phyloP scores from a whole-genome alignment of 2,888 invertebrate genomes.

The Aproaerema taeniolella region DNA sequence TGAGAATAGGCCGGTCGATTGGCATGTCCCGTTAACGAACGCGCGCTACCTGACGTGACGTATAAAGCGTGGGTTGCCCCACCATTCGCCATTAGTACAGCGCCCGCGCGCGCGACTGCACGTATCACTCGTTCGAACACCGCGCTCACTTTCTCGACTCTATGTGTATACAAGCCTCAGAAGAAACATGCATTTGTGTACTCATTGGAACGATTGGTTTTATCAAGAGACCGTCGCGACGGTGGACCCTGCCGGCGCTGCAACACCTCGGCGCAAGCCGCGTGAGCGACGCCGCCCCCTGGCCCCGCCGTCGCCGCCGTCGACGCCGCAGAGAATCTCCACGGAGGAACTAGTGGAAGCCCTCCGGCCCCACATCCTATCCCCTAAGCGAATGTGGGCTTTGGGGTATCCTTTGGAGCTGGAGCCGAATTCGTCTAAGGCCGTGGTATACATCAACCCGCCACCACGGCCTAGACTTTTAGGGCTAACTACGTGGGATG shows the following conservation, averaged over 20 bases:
- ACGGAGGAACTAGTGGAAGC: slow-evolving; percentile 76
- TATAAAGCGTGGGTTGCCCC: slow-evolving; percentile 73
- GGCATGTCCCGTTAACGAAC: slow-evolving; percentile 70
- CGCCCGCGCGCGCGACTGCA: slow-evolving; percentile 73
- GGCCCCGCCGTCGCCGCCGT: slow-evolving; percentile 64
- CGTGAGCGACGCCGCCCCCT: slow-evolving; percentile 61
- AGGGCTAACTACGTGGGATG: slow-evolving; percentile 72
- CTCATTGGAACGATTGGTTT: slow-evolving; percentile 67
- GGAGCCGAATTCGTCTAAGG: slow-evolving; percentile 76
- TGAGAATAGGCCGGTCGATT: slow-evolving; percentile 73
- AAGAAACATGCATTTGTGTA: slow-evolving; percentile 69
- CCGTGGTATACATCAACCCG: slow-evolving; percentile 79
- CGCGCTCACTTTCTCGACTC: slow-evolving; percentile 68
- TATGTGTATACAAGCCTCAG: slow-evolving; percentile 69
- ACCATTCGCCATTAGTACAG: slow-evolving; percentile 70
- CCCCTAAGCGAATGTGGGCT: slow-evolving; percentile 78
- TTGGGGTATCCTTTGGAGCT: slow-evolving; percentile 86
- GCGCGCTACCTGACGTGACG: slow-evolving; percentile 66
- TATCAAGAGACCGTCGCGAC: slow-evolving; percentile 68
- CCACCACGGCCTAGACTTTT: slow-evolving; percentile 62
- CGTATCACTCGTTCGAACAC: slow-evolving; percentile 58
- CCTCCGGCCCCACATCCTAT: slow-evolving; percentile 79
- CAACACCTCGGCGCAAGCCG: slow-evolving; percentile 60
- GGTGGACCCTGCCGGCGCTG: slow-evolving; percentile 59
- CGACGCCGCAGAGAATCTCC: slow-evolving; percentile 71